These are phyloP conservation scores for Rallus crepitans DNA, from an alignment of 2,797 vertebrate genomes.

Conservation along the genomic window DNA sequence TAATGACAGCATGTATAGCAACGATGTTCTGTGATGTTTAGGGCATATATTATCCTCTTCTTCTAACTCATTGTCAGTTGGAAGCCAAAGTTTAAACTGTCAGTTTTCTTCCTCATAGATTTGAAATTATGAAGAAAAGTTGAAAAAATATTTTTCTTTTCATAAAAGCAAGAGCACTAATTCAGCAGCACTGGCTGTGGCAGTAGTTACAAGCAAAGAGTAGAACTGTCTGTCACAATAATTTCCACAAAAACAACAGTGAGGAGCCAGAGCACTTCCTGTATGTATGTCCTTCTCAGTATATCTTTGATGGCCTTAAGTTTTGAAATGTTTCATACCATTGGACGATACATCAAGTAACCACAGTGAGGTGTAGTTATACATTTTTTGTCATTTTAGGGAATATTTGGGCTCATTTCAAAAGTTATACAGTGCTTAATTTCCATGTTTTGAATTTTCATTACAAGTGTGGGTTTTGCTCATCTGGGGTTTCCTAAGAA, in stretches of 20 bases:
- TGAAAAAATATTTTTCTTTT: constrained; percentile 6
- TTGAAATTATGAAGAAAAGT: constrained; percentile 19
- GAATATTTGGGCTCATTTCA: not conserved
- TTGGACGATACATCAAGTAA: not conserved
- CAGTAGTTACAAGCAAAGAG: not conserved
- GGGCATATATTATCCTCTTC: not conserved
- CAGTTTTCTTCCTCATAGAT: not conserved
- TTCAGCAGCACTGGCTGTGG: not conserved
- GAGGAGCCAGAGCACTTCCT: not conserved
- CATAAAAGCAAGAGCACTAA: not conserved
- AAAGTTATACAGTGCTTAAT: not conserved
- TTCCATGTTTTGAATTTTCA: not conserved
- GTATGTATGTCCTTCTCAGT: not conserved
- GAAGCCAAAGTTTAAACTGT: not conserved
- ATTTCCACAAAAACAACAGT: not conserved
- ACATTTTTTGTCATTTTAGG: not conserved
- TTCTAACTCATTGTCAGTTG: not conserved
- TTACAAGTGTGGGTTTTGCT: not conserved
- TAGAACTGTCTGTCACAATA: not conserved
- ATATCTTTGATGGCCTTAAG: not conserved
- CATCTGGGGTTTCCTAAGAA: not conserved
- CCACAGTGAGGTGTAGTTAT: not conserved
- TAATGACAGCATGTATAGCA: not conserved
- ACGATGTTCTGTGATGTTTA: not conserved
- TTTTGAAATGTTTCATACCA: not conserved